Conservation (phyloP, 2,113 vertebrate species). For the Cyanoderma ruficeps region DNA sequence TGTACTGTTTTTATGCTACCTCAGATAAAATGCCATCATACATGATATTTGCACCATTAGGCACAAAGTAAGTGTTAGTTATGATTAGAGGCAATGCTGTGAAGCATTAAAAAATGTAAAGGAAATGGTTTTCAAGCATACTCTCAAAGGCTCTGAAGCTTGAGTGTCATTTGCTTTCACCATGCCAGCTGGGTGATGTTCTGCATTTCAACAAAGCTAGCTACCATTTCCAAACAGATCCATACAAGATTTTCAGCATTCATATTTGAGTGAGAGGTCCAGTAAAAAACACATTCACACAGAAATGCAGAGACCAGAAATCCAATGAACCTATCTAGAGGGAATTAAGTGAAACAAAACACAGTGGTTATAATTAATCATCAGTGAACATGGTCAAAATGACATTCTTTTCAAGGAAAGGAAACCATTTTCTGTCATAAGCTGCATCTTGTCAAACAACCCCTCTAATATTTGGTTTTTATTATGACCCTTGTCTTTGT, state of each 20-base stretch:
- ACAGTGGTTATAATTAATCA: slow-evolving; percentile 44
- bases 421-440: slow-evolving; percentile 21
- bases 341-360: slow-evolving; percentile 45
- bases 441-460: slow-evolving; percentile 53
- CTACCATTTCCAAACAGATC: slow-evolving; percentile 46
- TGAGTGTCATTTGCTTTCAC: slow-evolving; percentile 34
- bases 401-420: neutral
- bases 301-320: neutral
- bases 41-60: slow-evolving; percentile 71
- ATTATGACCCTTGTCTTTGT: neutral
- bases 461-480: neutral
- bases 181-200: neutral
- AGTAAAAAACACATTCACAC: neutral
- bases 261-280: neutral
- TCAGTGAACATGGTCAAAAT: neutral
- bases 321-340: neutral
- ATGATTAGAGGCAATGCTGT: slow-evolving; percentile 50
- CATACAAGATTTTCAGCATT: neutral
- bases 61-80: slow-evolving; percentile 63
- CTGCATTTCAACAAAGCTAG: slow-evolving; percentile 10
- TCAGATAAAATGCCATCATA: slow-evolving; percentile 68
- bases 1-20: slow-evolving; percentile 64
- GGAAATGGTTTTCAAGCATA: slow-evolving; percentile 40
- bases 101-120: slow-evolving; percentile 65
- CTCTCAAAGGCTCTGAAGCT: slow-evolving; percentile 23